Base-by-base conservation (phyloP, 2,888 invertebrate genomes). In the Amaurobius ferox region DNA sequence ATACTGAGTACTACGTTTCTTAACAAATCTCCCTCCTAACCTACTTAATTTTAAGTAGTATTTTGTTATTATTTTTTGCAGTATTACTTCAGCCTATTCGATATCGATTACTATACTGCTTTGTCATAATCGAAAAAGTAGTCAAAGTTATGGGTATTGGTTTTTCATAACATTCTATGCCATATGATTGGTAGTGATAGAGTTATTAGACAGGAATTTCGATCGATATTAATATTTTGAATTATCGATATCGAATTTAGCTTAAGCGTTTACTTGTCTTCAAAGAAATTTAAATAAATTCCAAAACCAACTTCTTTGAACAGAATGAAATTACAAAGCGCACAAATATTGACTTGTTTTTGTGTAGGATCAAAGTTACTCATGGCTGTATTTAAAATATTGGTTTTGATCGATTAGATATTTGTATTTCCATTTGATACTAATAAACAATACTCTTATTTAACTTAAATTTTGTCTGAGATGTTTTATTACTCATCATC, bases 191-290 rank as follows among this genome's bases (percentile, higher is more conserved):
- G 23, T 55, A 23, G 55, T 55, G 55, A 55, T 55, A 55, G 5
- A 23, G 55, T 19, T 23, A 55, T 55, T 55, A 55, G 55, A 55
- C 55, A 55, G 23, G 55, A 55, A 55, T 55, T n/a, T n/a, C n/a
- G n/a, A 55, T 55, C 55, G 55, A 55, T 55, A 55, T 55, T 55
- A 19, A 55, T 23, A 23, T 55, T 55, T 55, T 6, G 55, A 23
- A 55, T 55, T 55, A 55, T 55, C 55, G 23, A 55, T 55, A 55
- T 55, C 55, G 55, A 55, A 55, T 55, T 55, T 55, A 23, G 23
- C 16, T 2, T 23, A 55, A 55, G 55, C 55, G 19, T 55, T 55
- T 23, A 23, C 23, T 16, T 16, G 11, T 19, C 55, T 23, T 23
- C 19, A 55, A 55, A 44, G 13, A 44, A 55, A 55, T 23, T 55